Base-by-base conservation (phyloP, 2,113 vertebrate genomes). In the Neolamprologus longior region DNA sequence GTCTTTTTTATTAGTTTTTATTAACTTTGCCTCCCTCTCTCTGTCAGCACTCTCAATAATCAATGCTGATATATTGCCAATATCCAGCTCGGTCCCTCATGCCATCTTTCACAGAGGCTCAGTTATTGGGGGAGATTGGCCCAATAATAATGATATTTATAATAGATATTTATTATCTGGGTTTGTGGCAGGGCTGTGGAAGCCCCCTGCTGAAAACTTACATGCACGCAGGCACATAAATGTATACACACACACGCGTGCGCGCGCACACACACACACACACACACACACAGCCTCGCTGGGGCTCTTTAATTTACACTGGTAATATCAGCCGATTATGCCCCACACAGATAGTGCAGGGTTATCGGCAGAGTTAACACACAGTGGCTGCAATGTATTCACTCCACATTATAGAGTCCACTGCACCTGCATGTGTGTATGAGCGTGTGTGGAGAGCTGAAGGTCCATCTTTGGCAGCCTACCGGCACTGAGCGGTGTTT, bases 61-160 rank as follows among this genome's bases (percentile, higher is more conserved):
- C 96, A 96, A 97, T 97, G 96, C 96, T 97, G 96, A 96, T 96
- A 95, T 97, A 96, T 96, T 96, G 96, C 95, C 96, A 97, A 96
- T 96, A 96, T 97, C 96, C 95, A 94, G 92, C 93, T 90, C 55
- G 63, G 95, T 97, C 96, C 93, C 95, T 80, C 5, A 92, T 95
- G 96, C 93, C 95, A 96, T 96, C 95, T 96, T 95, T 97, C 96
- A 96, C 95, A 61, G 90, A 86, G 93, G 87, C 90, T 92, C 85
- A 40, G 90, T 96, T 97, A 96, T 96, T 96, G 96, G 93, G 93
- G 93, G 83, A 96, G 95, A 96, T 96, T 95, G 93, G 92, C 91
- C 96, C 95, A 96, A 97, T 96, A 97, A 96, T 97, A 96, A 97
- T 96, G 95, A 96, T 96, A 96, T 96, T 96, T 97, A 97, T 96